Conservation (phyloP, 2,797 vertebrate species). For the Centroberyx gerrardi region DNA sequence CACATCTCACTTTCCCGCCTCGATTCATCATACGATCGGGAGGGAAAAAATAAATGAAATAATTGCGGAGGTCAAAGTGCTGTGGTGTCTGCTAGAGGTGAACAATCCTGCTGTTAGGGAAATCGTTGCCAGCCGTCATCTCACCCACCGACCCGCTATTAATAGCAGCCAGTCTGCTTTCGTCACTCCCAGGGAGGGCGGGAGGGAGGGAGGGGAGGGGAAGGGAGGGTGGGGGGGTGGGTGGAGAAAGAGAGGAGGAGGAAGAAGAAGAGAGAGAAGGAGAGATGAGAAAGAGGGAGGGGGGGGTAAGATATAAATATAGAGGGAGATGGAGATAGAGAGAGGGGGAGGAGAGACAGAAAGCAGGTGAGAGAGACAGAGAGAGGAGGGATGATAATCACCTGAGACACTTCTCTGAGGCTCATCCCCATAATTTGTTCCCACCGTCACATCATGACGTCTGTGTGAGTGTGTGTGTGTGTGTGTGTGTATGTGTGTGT, state of each 20-base stretch:
- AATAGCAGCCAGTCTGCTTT: slow-evolving; percentile 81
- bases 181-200: slow-evolving; percentile 67
- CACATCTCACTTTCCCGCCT: neutral
- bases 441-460: slow-evolving; percentile 58
- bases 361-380: slow-evolving; percentile 54
- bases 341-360: neutral
- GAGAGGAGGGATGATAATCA: slow-evolving; percentile 46
- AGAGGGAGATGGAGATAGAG: slow-evolving; percentile 37
- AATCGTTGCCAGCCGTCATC: slow-evolving; percentile 66
- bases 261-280: slow-evolving; percentile 12
- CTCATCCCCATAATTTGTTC: slow-evolving; percentile 51
- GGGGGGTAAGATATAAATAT: slow-evolving; percentile 16
- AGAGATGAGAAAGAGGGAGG: slow-evolving; percentile 14
- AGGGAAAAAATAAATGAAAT: slow-evolving; percentile 24
- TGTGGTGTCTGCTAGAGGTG: slow-evolving; percentile 46
- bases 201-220: neutral
- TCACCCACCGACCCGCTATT: slow-evolving; percentile 76
- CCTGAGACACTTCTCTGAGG: slow-evolving; percentile 13
- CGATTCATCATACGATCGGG: neutral
- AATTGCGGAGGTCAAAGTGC: slow-evolving; percentile 46
- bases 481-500: slow-evolving; percentile 14
- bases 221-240: neutral
- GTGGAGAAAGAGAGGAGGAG: neutral
- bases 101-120: slow-evolving; percentile 46
- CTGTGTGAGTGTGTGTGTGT: neutral